Conservation (phyloP, 1,140 invertebrate genomes). For the Andricus grossulariae region DNA sequence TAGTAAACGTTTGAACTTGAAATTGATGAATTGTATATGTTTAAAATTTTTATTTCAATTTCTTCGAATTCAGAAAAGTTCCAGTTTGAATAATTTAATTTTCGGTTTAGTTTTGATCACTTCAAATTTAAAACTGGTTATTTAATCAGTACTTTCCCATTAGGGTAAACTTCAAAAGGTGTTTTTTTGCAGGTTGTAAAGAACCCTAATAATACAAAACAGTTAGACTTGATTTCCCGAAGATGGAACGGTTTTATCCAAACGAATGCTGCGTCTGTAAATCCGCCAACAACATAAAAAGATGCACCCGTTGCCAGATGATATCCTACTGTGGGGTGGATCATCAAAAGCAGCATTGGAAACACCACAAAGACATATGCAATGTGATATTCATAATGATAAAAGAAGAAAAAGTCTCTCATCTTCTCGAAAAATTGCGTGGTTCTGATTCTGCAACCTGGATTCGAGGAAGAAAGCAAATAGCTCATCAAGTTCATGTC, state of each 20-base stretch:
- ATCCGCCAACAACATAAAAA: background rate
- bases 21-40: too few species aligned
- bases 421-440: background rate
- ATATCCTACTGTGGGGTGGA: background rate
- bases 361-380: background rate
- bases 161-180: too few species aligned
- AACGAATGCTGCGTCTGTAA: background rate
- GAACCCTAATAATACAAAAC: too few species aligned
- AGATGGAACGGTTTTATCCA: background rate
- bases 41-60: too few species aligned
- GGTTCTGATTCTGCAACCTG: background rate
- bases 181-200: too few species aligned
- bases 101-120: too few species aligned
- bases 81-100: too few species aligned
- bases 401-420: background rate
- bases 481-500: background rate
- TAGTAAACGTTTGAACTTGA: too few species aligned
- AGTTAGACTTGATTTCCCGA: too few species aligned
- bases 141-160: too few species aligned
- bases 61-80: too few species aligned
- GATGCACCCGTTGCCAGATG: background rate
- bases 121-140: too few species aligned
- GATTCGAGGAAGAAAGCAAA: background rate
- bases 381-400: background rate
- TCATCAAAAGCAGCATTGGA: slow-evolving; percentile 4